Conservation (phyloP, 1,140 invertebrate species). For the Drosophila orena region DNA sequence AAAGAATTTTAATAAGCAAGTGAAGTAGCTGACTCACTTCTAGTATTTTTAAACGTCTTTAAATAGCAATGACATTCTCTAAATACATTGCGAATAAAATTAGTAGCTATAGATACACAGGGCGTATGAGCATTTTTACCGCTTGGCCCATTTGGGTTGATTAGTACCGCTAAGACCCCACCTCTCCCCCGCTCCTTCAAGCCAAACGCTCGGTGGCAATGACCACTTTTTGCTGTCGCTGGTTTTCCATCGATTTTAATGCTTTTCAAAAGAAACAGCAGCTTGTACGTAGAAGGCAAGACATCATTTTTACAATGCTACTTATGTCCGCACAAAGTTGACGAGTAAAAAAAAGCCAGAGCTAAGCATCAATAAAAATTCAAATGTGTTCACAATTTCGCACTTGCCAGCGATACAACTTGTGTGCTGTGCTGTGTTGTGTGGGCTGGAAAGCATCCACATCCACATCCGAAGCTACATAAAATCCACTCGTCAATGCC, state of each 20-base stretch:
- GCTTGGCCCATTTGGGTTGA: conserved; percentile 21
- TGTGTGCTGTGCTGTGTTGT: conserved; percentile 18
- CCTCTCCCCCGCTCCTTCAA: no score
- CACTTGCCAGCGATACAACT: conserved; percentile 54
- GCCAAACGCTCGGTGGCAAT: conserved; percentile 36
- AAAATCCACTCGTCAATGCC: conserved; percentile 48
- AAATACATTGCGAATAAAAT: conserved; percentile 28
- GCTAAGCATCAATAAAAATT: conserved; percentile 78
- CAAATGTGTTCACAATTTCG: conserved; percentile 76
- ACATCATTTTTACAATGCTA: conserved; percentile 81
- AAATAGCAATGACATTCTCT: conserved; percentile 17
- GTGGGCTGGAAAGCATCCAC: conserved; percentile 56
- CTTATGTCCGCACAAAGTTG: conserved; percentile 62
- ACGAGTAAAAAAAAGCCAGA: conserved; percentile 16
- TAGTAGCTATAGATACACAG: conserved; percentile 15
- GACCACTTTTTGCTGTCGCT: conserved; percentile 45
- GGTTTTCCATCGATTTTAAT: conserved; percentile 76
- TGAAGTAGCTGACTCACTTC: conserved; percentile 8
- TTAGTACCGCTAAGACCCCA: conserved; percentile 29
- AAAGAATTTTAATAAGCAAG: conserved; percentile 14
- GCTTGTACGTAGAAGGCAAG: conserved; percentile 81
- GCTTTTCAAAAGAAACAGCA: conserved; percentile 57
- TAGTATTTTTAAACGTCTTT: no score
- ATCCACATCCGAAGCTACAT: conserved; percentile 26
- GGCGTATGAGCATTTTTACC: conserved; percentile 40